phyloP scores from a whole-genome alignment of 2,888 invertebrate species.

The Thymelicus acteon region DNA sequence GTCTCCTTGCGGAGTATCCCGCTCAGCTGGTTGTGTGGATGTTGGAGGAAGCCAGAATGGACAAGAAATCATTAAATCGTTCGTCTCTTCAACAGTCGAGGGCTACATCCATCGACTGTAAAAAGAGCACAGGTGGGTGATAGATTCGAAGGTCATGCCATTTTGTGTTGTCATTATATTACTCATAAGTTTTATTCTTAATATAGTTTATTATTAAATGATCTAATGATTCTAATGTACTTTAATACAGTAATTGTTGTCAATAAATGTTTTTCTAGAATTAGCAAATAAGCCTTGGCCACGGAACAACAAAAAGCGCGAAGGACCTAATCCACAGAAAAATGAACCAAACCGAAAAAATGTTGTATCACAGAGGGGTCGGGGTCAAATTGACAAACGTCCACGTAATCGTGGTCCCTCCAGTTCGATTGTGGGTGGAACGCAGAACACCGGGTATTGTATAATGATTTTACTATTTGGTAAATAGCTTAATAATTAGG shows the following conservation, averaged over 20 bases:
- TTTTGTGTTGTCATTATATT: slow-evolving; percentile 23
- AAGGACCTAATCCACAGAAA: slow-evolving; percentile 83
- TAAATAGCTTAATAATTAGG: neutral
- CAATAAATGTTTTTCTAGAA: slow-evolving; percentile 54
- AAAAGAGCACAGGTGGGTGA: slow-evolving; percentile 88
- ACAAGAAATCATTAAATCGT: slow-evolving; percentile 90
- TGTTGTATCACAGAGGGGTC: slow-evolving; percentile 87
- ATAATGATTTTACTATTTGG: neutral
- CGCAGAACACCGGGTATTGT: slow-evolving; percentile 87
- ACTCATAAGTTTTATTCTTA: neutral
- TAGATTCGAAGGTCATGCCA: slow-evolving; percentile 48
- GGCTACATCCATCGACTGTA: slow-evolving; percentile 89
- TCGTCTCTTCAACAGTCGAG: slow-evolving; percentile 88
- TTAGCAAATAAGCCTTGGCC: slow-evolving; percentile 86
- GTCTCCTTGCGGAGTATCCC: slow-evolving; percentile 90
- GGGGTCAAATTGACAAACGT: slow-evolving; percentile 89
- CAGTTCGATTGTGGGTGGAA: slow-evolving; percentile 85
- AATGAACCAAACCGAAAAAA: slow-evolving; percentile 88
- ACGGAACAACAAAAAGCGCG: slow-evolving; percentile 87
- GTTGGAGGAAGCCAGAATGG: slow-evolving; percentile 88
- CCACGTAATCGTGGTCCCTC: slow-evolving; percentile 86
- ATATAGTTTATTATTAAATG: neutral
- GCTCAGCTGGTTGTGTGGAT: slow-evolving; percentile 82
- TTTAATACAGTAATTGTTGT: too few relatives aligned
- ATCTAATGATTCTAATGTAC: too few relatives aligned